Evolutionary conservation across 2,797 vertebrate species (phyloP).

Genomic region (Chaetodon trifasciatus): DNA sequence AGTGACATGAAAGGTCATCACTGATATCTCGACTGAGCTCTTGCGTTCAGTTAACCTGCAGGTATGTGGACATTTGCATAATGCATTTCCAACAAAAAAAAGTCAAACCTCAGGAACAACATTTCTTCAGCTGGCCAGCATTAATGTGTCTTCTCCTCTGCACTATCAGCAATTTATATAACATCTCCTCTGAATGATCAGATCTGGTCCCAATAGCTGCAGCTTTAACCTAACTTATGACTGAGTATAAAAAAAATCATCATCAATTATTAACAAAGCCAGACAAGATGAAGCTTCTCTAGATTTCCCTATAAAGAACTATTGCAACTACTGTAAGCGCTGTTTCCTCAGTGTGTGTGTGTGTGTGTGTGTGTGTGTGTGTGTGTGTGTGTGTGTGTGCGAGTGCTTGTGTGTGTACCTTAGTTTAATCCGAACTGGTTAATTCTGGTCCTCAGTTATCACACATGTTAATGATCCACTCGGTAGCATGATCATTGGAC

Average conservation of each 20-base stretch:
- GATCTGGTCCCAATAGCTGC: background rate
- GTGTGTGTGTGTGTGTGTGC: constrained; percentile 1
- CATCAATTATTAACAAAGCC: background rate
- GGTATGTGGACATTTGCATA: too few species aligned
- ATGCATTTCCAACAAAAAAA: too few species aligned
- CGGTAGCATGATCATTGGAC: constrained; percentile 25
- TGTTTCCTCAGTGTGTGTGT: background rate
- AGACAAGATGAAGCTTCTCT: background rate
- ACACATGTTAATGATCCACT: constrained; percentile 56
- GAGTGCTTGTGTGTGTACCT: background rate
- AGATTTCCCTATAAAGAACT: background rate
- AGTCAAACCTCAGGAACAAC: background rate
- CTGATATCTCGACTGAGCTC: background rate
- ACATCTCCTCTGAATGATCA: background rate
- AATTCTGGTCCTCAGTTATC: constrained; percentile 25
- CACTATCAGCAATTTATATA: background rate
- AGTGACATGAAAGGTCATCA: background rate
- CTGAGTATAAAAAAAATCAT: background rate
- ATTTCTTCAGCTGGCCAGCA: too few species aligned
- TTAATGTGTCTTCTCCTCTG: background rate
- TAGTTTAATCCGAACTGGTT: constrained; percentile 16
- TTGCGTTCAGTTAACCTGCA: too few species aligned
- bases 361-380: background rate
- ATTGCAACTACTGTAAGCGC: background rate
- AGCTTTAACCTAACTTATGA: background rate